Conservation (phyloP, 2,888 invertebrate genomes). For the Eupithecia subfuscata region DNA sequence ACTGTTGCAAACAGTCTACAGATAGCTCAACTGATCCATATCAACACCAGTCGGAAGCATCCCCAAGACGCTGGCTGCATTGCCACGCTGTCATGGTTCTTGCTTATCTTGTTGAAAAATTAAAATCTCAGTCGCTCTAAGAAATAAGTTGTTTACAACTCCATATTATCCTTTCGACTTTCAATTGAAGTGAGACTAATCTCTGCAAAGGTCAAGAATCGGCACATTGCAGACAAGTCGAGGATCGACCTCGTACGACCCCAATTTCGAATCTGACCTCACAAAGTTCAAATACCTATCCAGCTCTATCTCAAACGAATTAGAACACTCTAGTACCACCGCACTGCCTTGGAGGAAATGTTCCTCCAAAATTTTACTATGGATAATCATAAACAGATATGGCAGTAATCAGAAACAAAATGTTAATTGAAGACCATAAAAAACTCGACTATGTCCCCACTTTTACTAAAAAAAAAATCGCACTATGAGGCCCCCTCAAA, state of each 20-base stretch:
- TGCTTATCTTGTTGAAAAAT: not conserved
- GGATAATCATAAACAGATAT: no score
- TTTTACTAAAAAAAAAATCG: no score
- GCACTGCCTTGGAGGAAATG: not conserved
- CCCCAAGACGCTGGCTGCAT: no score
- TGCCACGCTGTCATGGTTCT: not conserved
- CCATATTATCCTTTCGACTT: conserved; percentile 21
- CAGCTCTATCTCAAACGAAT: conserved; percentile 42
- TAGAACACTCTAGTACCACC: not conserved
- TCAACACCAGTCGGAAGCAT: no score
- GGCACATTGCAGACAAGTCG: conserved; percentile 51
- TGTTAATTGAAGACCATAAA: not conserved
- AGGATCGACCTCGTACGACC: conserved; percentile 69
- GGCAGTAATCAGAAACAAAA: not conserved
- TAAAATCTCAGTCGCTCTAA: not conserved
- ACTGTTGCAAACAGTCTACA: no score
- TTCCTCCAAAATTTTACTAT: not conserved
- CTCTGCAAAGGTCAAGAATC: conserved; percentile 46
- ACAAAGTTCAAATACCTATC: conserved; percentile 61
- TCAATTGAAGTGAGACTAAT: conserved; percentile 33
- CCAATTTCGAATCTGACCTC: conserved; percentile 71
- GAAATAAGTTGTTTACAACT: conserved; percentile 17
- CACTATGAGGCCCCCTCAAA: no score
- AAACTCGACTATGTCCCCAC: not conserved
- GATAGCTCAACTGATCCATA: no score